Base-by-base conservation (phyloP, 2,888 invertebrate genomes). In the Bhutanitis thaidina region DNA sequence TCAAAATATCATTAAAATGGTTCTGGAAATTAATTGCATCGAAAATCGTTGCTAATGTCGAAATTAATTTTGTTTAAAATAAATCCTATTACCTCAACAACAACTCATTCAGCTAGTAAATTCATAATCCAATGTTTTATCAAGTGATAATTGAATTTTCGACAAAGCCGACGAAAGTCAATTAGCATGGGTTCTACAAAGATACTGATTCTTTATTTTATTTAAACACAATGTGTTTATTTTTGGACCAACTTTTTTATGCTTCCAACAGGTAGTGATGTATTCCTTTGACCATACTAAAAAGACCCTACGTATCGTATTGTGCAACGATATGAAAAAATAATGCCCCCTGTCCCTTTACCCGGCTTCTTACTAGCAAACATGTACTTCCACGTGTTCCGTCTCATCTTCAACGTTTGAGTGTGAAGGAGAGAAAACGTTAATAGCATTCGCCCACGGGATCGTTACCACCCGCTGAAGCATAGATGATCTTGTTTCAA, bases 401-500 rank as follows among this genome's bases (percentile, higher is more conserved):
- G 35, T 78, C 72, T 64, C 69, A 30, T 74, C 61, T 12, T 43
- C 49, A 62, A 29, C 13, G 4, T 7, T n/a, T n/a, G 38, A 8
- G 60, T 52, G 43, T 49, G 60, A 76, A 53, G 58, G 66, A 64
- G 75, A 77, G 4, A 47, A 36, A 32, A 59, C 45, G 60, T 12
- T 36, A 62, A 70, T 68, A 69, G 67, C 62, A 58, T 61, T 75
- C 79, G 67, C 77, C 80, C 72, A 80, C 79, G 66, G 73, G 66
- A 73, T 58, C 56, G 55, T 57, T 65, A 59, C 67, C 73, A 67
- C 77, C 80, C 62, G 77, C 65, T 67, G 77, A 56, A 74, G 65
- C 59, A 54, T 57, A 69, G 45, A 74, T 69, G 72, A 75, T 76
- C 74, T 77, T 69, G 72, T 81, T 80, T 84, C 80, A 83, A 85